A percentile compares a stretch with the other conserved stretches of the same genome.
Conservation (phyloP, 2,113 vertebrate species). For the Pogonocichla stellata region DNA sequence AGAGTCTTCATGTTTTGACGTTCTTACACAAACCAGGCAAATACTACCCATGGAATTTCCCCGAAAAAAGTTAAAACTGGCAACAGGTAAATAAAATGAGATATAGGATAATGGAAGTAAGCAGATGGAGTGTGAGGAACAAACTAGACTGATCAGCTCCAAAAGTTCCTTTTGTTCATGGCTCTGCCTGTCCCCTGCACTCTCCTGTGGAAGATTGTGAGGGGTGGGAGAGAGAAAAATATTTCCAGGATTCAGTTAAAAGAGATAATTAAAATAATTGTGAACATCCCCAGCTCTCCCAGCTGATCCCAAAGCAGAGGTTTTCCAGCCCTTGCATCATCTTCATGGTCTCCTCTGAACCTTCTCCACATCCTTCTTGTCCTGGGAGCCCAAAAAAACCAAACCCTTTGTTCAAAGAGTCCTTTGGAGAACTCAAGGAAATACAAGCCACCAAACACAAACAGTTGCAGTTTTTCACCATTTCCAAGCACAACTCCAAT, state of each 20-base stretch:
- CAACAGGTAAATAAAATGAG: neutral
- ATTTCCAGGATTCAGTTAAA: neutral
- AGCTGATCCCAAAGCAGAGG: neutral
- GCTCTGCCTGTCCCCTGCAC: neutral
- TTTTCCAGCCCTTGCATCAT: neutral
- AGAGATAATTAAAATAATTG: neutral
- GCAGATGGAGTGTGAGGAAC: neutral
- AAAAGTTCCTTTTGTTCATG: neutral
- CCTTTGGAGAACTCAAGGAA: neutral
- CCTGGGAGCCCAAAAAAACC: rapidly evolving
- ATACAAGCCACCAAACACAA: neutral
- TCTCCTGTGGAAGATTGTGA: neutral
- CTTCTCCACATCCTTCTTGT: neutral
- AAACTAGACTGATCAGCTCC: neutral
- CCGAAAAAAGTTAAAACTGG: neutral
- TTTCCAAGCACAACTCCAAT: neutral
- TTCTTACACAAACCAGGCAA: neutral
- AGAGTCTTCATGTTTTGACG: neutral
- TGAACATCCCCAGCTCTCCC: neutral
- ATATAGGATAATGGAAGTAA: neutral
- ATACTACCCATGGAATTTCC: neutral
- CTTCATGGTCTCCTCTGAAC: neutral
- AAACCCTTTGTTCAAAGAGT: neutral
- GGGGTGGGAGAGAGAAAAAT: neutral
- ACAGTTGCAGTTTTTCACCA: neutral